Evolutionary conservation across 2,113 vertebrate genomes (phyloP), one percentile per base, ranked within the genome.

Genomic region (Plotosus lineatus): DNA sequence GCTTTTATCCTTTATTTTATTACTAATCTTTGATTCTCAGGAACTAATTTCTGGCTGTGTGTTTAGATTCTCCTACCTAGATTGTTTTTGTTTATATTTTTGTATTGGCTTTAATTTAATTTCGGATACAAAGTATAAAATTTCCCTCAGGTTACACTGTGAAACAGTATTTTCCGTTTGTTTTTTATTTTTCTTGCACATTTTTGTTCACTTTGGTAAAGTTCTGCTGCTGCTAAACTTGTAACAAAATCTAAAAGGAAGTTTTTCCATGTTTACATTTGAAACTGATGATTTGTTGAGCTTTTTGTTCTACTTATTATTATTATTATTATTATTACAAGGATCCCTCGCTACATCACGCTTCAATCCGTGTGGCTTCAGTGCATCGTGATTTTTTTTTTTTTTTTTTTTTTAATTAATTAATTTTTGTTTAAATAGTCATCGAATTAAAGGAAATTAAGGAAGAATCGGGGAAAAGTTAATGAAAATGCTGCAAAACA

Each of bases 221-320:
- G 40, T 55, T 51, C 28, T 85, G 66, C 51, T 74, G 46, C 56
- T 77, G 82, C 77, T 86, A 78, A 46, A 38, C 53, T 50, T 15
- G 21, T 3, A 31, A 28, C 19, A 63, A 14, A 79, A n/a, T n/a
- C n/a, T n/a, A n/a, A n/a, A n/a, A n/a, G n/a, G n/a, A n/a, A n/a
- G 28, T 19, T 0, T 58, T 56, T 68, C 14, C 23, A 42, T 26
- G 12, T 26, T 46, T 9, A 26, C 40, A 44, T 6, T 69, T n/a
- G 15, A n/a, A 40, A 55, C 26, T 15, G 14, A 8, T 56, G 1
- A n/a, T 44, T 28, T 56, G 23, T 53, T 6, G 4, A 58, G 65
- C 50, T 71, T 58, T 80, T 80, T 58, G 10, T 82, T 61, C 33
- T 79, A 87, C 89, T n/a, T n/a, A n/a, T n/a, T n/a, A n/a, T n/a